Percentiles rank a stretch among this genome's conserved stretches.
These are phyloP conservation scores for Todiramphus saurophagus DNA, from an alignment of 2,113 vertebrate species.

Conservation along the genomic window DNA sequence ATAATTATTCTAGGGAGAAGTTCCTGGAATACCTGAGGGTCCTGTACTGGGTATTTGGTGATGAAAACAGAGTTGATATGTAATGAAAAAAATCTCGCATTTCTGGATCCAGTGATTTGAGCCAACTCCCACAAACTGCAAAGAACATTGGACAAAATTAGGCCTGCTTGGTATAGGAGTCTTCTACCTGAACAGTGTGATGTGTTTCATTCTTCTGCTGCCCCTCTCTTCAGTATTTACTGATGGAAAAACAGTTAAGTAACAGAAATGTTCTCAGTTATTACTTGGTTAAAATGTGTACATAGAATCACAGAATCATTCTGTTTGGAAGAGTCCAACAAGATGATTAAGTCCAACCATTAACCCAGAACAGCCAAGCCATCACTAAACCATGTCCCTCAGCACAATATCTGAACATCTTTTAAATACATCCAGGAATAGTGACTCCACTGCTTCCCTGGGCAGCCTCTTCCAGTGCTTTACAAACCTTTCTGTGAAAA, in stretches of 20 bases:
- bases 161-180: neutral
- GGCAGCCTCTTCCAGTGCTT: no score
- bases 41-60: neutral
- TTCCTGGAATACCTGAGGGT: neutral
- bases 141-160: neutral
- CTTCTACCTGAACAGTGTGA: neutral
- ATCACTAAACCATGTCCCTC: no score
- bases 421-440: no score
- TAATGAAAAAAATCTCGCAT: neutral
- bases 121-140: neutral
- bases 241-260: neutral
- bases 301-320: no score
- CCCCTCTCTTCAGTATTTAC: neutral
- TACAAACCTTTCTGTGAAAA: no score
- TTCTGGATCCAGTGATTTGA: neutral
- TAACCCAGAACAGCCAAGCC: no score
- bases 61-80: neutral
- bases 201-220: neutral
- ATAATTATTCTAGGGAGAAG: neutral
- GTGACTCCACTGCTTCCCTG: no score
- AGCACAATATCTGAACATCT: no score
- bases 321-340: no score
- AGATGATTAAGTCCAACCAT: no score
- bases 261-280: neutral
- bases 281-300: neutral